These are phyloP conservation scores for Drosophila lacertosa DNA, from an alignment of 1,140 invertebrate species.

Conservation along the genomic window DNA sequence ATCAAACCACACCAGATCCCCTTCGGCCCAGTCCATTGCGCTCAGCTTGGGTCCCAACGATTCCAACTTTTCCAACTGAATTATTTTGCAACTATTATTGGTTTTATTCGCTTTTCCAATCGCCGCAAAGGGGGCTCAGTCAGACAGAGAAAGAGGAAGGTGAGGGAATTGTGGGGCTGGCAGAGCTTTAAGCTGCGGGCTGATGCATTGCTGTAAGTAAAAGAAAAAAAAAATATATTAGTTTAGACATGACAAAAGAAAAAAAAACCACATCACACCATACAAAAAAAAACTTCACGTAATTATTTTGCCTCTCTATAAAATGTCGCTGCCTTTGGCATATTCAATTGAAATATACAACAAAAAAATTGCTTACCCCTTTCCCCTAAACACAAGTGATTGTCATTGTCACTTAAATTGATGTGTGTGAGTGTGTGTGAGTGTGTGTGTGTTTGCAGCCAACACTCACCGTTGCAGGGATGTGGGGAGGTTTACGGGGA, in stretches of 20 bases:
- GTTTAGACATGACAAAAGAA: constrained; percentile 21
- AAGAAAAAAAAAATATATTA: constrained; percentile 43
- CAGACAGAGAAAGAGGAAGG: background rate
- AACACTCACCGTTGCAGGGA: constrained; percentile 11
- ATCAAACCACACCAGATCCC: constrained; percentile 97
- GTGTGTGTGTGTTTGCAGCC: constrained; percentile 24
- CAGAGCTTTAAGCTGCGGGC: constrained; percentile 49
- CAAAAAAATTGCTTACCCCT: constrained; percentile 17
- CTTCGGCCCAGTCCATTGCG: constrained; percentile 87
- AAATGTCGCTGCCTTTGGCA: constrained; percentile 45
- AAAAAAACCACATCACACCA: constrained; percentile 15
- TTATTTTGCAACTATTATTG: constrained; percentile 11
- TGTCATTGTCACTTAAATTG: constrained; percentile 29
- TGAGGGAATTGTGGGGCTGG: constrained; percentile 2
- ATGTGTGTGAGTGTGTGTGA: background rate
- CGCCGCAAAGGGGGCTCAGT: background rate
- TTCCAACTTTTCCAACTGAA: constrained; percentile 6
- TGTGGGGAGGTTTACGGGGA: background rate
- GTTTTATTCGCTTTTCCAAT: constrained; percentile 1
- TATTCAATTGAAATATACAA: constrained; percentile 49
- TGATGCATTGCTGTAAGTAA: constrained; percentile 66
- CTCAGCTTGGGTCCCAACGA: background rate
- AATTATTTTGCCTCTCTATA: constrained; percentile 57
- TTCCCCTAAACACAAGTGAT: constrained; percentile 48
- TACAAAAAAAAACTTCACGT: constrained; percentile 56